Evolutionary conservation across 2,888 invertebrate genomes (phyloP).

Genomic region (Mimumesa dahlbomi): DNA sequence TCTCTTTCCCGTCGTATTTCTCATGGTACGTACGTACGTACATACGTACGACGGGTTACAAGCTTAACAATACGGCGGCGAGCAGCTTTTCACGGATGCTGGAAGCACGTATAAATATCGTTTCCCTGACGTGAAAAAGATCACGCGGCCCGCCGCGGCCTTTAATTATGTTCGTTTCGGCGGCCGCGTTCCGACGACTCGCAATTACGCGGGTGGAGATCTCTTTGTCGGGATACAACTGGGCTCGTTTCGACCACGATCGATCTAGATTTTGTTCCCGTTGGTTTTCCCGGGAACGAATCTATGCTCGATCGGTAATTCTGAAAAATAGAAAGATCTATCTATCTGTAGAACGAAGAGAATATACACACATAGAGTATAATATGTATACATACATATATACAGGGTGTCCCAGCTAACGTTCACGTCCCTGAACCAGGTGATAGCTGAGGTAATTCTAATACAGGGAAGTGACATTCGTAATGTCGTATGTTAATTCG

Average conservation of each 20-base stretch:
- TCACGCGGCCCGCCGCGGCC: constrained; percentile 28
- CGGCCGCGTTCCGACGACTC: constrained; percentile 9
- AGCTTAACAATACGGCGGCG: constrained; percentile 29
- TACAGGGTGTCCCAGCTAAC: too few species aligned
- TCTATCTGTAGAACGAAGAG: too few species aligned
- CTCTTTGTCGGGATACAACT: background rate
- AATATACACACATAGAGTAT: too few species aligned
- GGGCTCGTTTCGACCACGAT: too few species aligned
- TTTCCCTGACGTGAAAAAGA: constrained; percentile 35
- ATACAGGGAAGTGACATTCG: too few species aligned
- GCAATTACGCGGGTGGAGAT: constrained; percentile 31
- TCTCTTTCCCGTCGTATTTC: constrained; percentile 22
- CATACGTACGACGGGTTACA: background rate
- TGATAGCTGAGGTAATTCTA: too few species aligned
- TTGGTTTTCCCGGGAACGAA: too few species aligned
- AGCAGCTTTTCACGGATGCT: constrained; percentile 37
- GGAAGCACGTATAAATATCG: constrained; percentile 35
- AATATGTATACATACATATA: too few species aligned
- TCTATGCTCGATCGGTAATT: too few species aligned
- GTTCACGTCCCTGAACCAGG: too few species aligned
- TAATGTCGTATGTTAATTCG: too few species aligned
- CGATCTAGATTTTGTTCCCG: too few species aligned
- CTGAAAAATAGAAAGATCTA: background rate
- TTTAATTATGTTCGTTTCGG: constrained; percentile 46
- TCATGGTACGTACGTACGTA: constrained; percentile 16